These are phyloP conservation scores for Entomyzon cyanotis DNA, from an alignment of 2,113 vertebrate genomes.

Conservation along the genomic window DNA sequence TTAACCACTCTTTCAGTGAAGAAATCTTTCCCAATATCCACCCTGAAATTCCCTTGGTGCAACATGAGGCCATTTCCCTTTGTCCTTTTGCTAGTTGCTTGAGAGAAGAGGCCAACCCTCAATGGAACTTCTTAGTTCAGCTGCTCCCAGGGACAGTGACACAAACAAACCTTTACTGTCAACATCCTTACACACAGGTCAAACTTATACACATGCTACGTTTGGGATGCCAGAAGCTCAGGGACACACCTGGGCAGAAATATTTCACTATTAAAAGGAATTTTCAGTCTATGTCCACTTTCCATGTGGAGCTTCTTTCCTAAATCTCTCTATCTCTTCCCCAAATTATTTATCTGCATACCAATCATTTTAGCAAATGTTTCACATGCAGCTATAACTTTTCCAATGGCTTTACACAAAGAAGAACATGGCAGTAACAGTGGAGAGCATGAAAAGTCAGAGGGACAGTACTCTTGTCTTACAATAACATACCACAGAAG, in stretches of 20 bases:
- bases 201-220: neutral
- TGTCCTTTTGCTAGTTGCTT: neutral
- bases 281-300: neutral
- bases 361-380: neutral
- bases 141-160: neutral
- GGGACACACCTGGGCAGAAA: neutral
- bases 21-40: neutral
- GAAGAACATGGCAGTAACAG: neutral
- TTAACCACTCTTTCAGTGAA: neutral
- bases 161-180: neutral
- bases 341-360: neutral
- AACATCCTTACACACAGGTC: neutral
- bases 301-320: neutral
- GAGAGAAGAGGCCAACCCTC: neutral
- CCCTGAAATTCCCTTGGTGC: neutral
- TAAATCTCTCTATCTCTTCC: neutral
- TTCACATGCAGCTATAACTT: neutral
- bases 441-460: neutral
- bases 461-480: neutral
- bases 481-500: neutral
- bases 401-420: neutral
- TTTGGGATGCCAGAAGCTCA: neutral
- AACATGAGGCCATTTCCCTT: neutral
- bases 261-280: neutral
- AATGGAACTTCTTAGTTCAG: neutral